Conservation (phyloP, 1,140 invertebrate species). For the Calliphora vicina region DNA sequence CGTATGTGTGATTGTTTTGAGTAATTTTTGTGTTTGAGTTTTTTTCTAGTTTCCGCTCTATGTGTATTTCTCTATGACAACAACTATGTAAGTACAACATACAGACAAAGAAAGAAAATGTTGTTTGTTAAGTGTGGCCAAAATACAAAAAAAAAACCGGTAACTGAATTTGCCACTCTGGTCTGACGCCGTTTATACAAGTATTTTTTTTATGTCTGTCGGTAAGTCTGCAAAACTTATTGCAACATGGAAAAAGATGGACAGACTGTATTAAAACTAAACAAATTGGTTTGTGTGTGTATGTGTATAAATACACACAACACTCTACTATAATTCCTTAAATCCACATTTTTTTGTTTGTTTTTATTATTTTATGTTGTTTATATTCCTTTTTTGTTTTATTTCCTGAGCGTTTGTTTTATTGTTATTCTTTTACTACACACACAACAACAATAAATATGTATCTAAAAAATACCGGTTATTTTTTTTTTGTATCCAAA, state of each 20-base stretch:
- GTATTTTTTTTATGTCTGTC: not conserved
- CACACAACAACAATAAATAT: not conserved
- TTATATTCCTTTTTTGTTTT: not conserved
- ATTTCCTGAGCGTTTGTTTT: too few species aligned
- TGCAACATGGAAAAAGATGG: not conserved
- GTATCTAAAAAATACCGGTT: not conserved
- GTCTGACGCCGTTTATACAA: not conserved
- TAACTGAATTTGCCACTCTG: conserved; percentile 2
- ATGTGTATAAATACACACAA: not conserved
- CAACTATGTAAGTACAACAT: too few species aligned
- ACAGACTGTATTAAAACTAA: too few species aligned
- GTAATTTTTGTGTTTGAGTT: too few species aligned
- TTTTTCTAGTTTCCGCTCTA: too few species aligned
- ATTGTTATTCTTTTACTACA: not conserved
- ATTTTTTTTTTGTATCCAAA: not conserved
- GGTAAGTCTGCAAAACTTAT: not conserved
- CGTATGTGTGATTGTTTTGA: too few species aligned
- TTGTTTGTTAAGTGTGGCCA: not conserved
- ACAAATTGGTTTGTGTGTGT: not conserved
- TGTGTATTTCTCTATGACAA: too few species aligned
- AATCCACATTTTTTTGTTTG: not conserved
- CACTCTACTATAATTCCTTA: not conserved
- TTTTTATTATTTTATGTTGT: not conserved
- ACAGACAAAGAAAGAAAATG: not conserved
- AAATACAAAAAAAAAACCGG: not conserved